Evolutionary conservation across 2,113 vertebrate species (phyloP).

Genomic region (Plotosus lineatus): DNA sequence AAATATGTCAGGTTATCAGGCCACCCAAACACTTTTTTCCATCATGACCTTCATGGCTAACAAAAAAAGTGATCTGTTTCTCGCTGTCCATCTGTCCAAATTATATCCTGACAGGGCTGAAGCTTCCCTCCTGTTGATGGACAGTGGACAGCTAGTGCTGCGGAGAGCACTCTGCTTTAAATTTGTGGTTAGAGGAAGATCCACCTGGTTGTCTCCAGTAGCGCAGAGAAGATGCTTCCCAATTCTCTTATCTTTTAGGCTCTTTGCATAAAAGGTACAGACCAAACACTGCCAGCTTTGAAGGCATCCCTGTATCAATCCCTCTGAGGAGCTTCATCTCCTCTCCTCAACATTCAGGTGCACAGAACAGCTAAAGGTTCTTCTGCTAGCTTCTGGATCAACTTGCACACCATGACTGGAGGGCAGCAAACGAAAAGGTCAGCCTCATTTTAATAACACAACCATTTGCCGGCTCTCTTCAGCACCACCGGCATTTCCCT

Average conservation of each 20-base stretch:
- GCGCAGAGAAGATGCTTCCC: constrained; percentile 32
- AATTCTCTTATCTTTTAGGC: constrained; percentile 63
- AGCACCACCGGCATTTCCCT: constrained; percentile 59
- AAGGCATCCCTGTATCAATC: constrained; percentile 40
- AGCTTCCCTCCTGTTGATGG: constrained; percentile 59
- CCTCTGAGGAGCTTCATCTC: constrained; percentile 45
- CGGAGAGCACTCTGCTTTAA: constrained; percentile 52
- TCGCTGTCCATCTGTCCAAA: constrained; percentile 66
- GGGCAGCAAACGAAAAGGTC: constrained; percentile 54
- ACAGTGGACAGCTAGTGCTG: constrained; percentile 60
- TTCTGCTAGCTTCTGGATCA: constrained; percentile 13
- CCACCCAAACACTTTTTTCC: constrained; percentile 21
- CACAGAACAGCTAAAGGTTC: constrained; percentile 22
- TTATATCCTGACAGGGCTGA: constrained; percentile 63
- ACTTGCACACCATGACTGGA: constrained; percentile 22
- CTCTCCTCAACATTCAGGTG: constrained; percentile 30
- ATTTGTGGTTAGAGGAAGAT: constrained; percentile 42
- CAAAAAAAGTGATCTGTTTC: constrained; percentile 60
- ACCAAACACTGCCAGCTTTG: constrained; percentile 48
- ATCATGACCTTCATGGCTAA: constrained; percentile 64
- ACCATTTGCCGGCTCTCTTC: constrained; percentile 64
- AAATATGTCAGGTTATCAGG: constrained; percentile 41
- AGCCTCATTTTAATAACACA: constrained; percentile 69
- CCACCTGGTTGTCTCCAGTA: constrained; percentile 51
- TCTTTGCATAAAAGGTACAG: constrained; percentile 60